Evolutionary conservation across 2,888 invertebrate genomes (phyloP).

Genomic region (Hydrotaea cyrtoneurina): DNA sequence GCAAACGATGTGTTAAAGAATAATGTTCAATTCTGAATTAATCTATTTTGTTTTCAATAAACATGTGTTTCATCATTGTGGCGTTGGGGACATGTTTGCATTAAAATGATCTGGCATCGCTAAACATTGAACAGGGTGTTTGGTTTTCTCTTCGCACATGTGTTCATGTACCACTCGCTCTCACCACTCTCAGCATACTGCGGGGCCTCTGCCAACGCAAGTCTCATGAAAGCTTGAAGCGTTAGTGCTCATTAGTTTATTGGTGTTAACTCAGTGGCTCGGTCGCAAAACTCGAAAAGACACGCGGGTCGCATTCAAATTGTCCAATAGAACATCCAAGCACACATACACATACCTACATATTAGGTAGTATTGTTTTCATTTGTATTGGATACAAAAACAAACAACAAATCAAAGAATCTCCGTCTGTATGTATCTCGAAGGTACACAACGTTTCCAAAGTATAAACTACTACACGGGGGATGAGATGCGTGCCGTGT

Average conservation of each 20-base stretch:
- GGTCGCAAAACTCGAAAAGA: slow-evolving; percentile 47
- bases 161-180: too few species aligned
- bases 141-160: too few species aligned
- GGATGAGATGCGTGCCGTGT: background rate
- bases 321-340: background rate
- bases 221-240: slow-evolving; percentile 2
- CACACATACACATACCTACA: background rate
- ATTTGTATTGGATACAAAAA: background rate
- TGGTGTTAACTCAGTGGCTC: slow-evolving; percentile 58
- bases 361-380: background rate
- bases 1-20: too few species aligned
- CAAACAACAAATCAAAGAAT: slow-evolving; percentile 48
- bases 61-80: too few species aligned
- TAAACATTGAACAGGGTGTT: too few species aligned
- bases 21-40: too few species aligned
- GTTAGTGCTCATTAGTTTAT: slow-evolving; percentile 45
- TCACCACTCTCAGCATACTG: too few species aligned
- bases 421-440: slow-evolving; percentile 46
- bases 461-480: slow-evolving; percentile 28
- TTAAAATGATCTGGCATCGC: too few species aligned
- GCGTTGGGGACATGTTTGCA: too few species aligned
- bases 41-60: too few species aligned
- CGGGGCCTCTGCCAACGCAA: background rate
- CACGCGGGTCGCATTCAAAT: background rate
- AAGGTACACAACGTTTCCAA: slow-evolving; percentile 41